Conservation (phyloP, 2,113 vertebrate genomes). For the Ia io region DNA sequence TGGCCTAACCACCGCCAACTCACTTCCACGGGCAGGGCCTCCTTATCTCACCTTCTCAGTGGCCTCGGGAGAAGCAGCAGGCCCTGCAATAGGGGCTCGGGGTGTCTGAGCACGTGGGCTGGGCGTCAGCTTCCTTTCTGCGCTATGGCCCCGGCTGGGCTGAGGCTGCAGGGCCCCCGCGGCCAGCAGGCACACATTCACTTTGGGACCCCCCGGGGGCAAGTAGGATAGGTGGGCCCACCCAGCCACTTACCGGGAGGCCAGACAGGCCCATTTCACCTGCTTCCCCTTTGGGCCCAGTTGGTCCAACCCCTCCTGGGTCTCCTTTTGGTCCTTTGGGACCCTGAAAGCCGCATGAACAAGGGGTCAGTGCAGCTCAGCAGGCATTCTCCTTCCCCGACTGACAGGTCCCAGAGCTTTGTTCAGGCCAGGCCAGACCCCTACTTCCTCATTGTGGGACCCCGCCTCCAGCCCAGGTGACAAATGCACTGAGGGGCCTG, state of each 20-base stretch:
- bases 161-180: not conserved
- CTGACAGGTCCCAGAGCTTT: not conserved
- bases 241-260: conserved; percentile 84
- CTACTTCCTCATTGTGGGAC: not conserved
- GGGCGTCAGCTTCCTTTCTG: not conserved
- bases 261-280: conserved; percentile 90
- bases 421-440: not conserved
- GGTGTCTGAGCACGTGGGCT: not conserved
- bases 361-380: not conserved
- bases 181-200: not conserved
- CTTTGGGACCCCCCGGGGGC: accelerated
- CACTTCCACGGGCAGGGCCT: accelerated
- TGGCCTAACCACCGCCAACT: not conserved
- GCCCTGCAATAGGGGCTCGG: not conserved
- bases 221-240: not conserved
- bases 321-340: conserved; percentile 89
- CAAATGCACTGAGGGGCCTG: not conserved
- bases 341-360: conserved; percentile 82
- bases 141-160: accelerated
- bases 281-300: conserved; percentile 89
- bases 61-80: not conserved
- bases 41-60: no score
- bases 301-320: conserved; percentile 83
- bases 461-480: not conserved
- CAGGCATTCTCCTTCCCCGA: not conserved